Evolutionary conservation across 2,113 vertebrate genomes (phyloP).

Genomic region (Diglossa brunneiventris): DNA sequence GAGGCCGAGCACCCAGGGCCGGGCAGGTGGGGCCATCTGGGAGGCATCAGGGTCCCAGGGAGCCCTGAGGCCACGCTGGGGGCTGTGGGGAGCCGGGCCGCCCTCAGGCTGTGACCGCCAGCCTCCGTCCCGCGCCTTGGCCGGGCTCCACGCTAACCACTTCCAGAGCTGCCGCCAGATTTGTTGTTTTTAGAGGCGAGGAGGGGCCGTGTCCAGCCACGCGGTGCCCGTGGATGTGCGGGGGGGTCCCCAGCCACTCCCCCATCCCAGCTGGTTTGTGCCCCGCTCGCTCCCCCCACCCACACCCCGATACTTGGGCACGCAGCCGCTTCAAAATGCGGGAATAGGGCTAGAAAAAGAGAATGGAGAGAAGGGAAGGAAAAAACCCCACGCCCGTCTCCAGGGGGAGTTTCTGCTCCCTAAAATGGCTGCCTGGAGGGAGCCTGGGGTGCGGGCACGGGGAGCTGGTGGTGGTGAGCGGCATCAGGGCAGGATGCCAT

Average conservation of each 20-base stretch:
- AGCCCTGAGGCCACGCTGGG: background rate
- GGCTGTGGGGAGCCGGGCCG: background rate
- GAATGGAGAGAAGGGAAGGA: background rate
- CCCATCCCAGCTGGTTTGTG: background rate
- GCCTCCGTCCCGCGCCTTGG: slow-evolving; percentile 5
- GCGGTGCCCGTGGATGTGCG: background rate
- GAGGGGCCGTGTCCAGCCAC: background rate
- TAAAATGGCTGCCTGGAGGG: slow-evolving; percentile 71
- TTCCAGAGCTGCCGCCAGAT: slow-evolving; percentile 12
- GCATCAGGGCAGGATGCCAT: background rate
- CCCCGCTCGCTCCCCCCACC: rapidly evolving
- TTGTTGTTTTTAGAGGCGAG: slow-evolving; percentile 28
- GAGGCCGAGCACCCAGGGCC: rapidly evolving
- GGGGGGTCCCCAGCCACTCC: background rate
- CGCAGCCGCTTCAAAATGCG: rapidly evolving
- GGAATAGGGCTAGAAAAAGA: background rate
- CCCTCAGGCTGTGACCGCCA: background rate
- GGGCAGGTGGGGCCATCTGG: background rate
- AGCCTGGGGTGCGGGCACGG: background rate
- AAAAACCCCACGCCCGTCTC: background rate
- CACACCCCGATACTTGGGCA: rapidly evolving
- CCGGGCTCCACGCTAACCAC: slow-evolving; percentile 2
- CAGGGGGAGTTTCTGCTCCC: slow-evolving; percentile 26
- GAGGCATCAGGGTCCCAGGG: background rate
- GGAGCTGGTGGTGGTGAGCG: background rate